Evolutionary conservation across 2,113 vertebrate genomes (phyloP).

Genomic region (Psittacula cyanocephala): DNA sequence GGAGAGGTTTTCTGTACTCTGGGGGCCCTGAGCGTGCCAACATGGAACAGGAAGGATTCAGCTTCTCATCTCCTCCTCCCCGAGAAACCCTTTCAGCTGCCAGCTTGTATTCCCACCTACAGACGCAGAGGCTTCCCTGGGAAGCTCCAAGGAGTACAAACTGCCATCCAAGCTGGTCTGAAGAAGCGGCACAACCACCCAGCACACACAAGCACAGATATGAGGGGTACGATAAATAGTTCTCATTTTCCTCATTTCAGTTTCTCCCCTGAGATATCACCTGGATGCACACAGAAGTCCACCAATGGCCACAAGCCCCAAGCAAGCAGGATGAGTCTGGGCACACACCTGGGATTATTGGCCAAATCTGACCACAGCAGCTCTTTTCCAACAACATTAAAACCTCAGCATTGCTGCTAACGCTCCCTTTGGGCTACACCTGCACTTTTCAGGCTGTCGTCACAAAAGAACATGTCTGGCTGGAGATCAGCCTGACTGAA

Average conservation of each 20-base stretch:
- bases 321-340: background rate
- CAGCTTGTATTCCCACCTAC: background rate
- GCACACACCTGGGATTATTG: background rate
- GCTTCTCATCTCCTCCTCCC: background rate
- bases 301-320: rapidly evolving
- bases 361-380: background rate
- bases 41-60: rapidly evolving
- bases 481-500: constrained; percentile 2
- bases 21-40: background rate
- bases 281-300: rapidly evolving
- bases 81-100: background rate
- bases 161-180: background rate
- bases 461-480: background rate
- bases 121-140: background rate
- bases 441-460: background rate
- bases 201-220: rapidly evolving
- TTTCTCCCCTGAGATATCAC: rapidly evolving
- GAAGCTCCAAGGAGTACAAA: constrained; percentile 38
- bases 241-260: background rate
- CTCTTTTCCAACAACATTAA: background rate
- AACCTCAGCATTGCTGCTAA: background rate
- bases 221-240: rapidly evolving
- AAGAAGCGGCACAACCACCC: background rate
- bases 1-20: rapidly evolving
- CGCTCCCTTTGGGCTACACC: background rate